Evolutionary conservation across 2,888 invertebrate genomes (phyloP).

Genomic region (Plebejus anna): DNA sequence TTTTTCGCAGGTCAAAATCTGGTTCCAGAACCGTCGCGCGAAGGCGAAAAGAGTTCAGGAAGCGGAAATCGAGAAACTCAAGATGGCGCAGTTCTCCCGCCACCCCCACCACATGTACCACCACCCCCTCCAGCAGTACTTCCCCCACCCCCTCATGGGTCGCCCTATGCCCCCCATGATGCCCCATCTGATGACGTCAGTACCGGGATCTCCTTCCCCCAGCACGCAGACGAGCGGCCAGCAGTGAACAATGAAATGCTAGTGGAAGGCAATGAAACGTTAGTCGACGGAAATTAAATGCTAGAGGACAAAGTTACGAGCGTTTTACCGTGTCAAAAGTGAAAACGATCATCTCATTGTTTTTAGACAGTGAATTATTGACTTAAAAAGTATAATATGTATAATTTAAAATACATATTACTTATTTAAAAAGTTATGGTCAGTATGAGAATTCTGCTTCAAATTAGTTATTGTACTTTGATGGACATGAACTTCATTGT

Average conservation of each 20-base stretch:
- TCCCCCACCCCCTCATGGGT: slow-evolving; percentile 81
- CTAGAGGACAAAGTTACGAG: not conserved
- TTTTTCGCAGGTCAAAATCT: slow-evolving; percentile 87
- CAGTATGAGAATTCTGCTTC: not conserved
- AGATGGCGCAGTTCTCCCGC: slow-evolving; percentile 85
- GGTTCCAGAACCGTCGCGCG: slow-evolving; percentile 97
- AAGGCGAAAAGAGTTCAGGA: slow-evolving; percentile 98
- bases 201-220: slow-evolving; percentile 67
- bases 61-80: slow-evolving; percentile 97
- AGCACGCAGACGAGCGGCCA: slow-evolving; percentile 57
- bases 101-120: slow-evolving; percentile 81
- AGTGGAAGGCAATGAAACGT: not conserved
- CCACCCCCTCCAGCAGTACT: slow-evolving; percentile 81
- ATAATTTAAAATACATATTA: not conserved
- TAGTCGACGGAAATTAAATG: not conserved
- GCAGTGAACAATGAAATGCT: slow-evolving; percentile 42
- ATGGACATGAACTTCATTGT: not conserved
- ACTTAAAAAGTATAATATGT: too few relatives aligned
- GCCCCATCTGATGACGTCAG: slow-evolving; percentile 69
- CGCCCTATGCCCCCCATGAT: slow-evolving; percentile 72
- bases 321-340: not conserved
- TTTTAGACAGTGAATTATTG: not conserved
- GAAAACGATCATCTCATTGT: not conserved
- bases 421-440: not conserved
- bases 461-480: not conserved